These are phyloP conservation scores for Trachymyrmex septentrionalis DNA, from an alignment of 1,140 invertebrate species.

Conservation along the genomic window DNA sequence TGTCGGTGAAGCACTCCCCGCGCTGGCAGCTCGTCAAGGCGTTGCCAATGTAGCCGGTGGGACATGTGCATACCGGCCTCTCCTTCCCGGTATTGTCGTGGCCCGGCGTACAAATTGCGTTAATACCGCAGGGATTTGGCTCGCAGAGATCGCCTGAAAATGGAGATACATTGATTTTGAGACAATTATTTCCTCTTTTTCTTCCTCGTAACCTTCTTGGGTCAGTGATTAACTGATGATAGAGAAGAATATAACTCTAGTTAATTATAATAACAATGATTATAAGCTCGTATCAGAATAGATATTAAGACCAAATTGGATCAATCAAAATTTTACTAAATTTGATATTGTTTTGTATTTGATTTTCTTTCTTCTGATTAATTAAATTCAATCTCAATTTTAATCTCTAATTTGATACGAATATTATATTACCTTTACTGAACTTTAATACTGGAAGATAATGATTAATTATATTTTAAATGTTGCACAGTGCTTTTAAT, in stretches of 20 bases:
- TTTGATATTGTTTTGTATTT: too few relatives aligned
- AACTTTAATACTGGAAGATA: too few relatives aligned
- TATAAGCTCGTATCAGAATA: too few relatives aligned
- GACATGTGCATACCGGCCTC: conserved; percentile 93
- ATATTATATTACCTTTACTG: too few relatives aligned
- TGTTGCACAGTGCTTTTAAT: too few relatives aligned
- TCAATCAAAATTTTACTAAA: too few relatives aligned
- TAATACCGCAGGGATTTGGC: conserved; percentile 94
- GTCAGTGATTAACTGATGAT: background rate
- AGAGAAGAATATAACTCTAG: conserved; percentile 12
- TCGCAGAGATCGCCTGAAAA: conserved; percentile 91
- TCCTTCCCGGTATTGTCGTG: conserved; percentile 93
- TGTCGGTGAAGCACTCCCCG: conserved; percentile 92
- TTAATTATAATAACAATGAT: background rate
- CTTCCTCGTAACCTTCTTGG: background rate
- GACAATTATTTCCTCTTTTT: background rate
- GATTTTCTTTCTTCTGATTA: too few relatives aligned
- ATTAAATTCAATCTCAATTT: too few relatives aligned
- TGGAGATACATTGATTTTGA: background rate
- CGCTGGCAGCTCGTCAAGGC: conserved; percentile 90
- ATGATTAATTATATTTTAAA: too few relatives aligned
- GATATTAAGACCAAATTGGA: too few relatives aligned
- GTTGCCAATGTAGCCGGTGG: conserved; percentile 93
- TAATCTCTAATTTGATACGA: too few relatives aligned
- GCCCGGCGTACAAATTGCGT: conserved; percentile 94